Evolutionary conservation across 1,140 invertebrate genomes (phyloP).

Genomic region (Helicoverpa armigera): DNA sequence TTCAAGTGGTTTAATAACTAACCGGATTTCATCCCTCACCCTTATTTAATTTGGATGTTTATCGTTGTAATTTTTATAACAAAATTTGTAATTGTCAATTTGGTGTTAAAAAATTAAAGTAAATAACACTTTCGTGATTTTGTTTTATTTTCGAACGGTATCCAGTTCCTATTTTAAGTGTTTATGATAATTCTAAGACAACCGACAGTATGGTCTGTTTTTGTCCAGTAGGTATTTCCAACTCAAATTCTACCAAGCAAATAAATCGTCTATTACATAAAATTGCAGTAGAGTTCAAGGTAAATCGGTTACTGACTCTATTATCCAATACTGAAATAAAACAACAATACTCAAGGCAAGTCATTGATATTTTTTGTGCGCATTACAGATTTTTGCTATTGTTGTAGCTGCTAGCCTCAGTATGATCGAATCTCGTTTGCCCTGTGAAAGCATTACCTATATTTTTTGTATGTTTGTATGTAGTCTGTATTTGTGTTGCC

Average conservation of each 20-base stretch:
- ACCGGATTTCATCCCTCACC: background rate
- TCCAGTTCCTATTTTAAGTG: too few species aligned
- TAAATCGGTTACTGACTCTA: slow-evolving; percentile 5
- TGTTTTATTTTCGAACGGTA: background rate
- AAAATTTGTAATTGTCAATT: slow-evolving; percentile 47
- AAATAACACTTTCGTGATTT: slow-evolving; percentile 11
- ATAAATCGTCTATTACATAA: background rate
- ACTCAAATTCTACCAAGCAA: too few species aligned
- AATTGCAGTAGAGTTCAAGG: background rate
- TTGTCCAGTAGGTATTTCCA: too few species aligned
- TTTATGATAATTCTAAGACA: too few species aligned
- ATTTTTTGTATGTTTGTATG: background rate
- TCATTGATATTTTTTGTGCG: background rate
- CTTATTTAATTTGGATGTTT: slow-evolving; percentile 29
- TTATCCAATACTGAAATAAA: too few species aligned
- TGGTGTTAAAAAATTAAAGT: slow-evolving; percentile 48
- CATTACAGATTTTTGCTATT: too few species aligned
- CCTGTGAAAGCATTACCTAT: too few species aligned
- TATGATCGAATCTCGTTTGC: too few species aligned
- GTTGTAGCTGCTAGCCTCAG: too few species aligned
- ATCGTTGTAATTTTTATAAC: slow-evolving; percentile 45
- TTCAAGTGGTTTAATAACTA: background rate
- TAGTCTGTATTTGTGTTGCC: slow-evolving; percentile 2
- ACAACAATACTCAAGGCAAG: too few species aligned
- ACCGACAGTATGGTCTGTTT: too few species aligned